Base-by-base conservation (phyloP, 92 coral and sea anemone genomes). In the Plumapathes pennacea region DNA sequence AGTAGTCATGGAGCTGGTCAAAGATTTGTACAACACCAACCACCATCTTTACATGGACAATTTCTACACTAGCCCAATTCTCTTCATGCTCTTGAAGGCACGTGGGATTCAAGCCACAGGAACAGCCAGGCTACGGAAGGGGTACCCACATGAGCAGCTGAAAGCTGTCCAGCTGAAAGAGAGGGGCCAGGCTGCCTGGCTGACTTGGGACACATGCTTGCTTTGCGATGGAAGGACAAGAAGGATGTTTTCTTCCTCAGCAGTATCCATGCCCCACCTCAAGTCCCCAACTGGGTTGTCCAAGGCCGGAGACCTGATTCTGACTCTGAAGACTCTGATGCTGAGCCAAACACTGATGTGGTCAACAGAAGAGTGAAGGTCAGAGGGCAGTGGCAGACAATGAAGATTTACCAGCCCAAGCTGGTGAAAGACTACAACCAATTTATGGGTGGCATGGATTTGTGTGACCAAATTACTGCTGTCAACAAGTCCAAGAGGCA, bases 391-490 rank as follows among this genome's bases (percentile, higher is more conserved):
- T 62, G 70, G 60, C 21, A 39, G 21, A 45, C 34, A 24, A 57
- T 54, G 33, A 58, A 32, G 38, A 33, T 68, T 46, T 68, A 55
- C 57, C 34, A 42, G 14, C 64, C 60, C 32, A 19, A 53, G 46
- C 20, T 67, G 46, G 81, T 74, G 18, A 32, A 39, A 27, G 78
- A 81, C 30, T 82, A 69, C 69, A 74, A 82, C 60, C 58, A 32
- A 34, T 65, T 41, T 57, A 80, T 78, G 80, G 74, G 80, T 48
- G 85, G 69, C 20, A 83, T 74, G 10, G 83, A 68, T 46, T 37
- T 74, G 44, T 61, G 71, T 44, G 83, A 75, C 49, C 88, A 82
- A 34, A 82, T 82, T 69, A 82, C 83, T 31, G 51, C 38, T 10
- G 65, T 67, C 26, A 58, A 67, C 45, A 76, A 76, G 38, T 55